Conservation (phyloP, 1,140 invertebrate species). For the Trypoxylus dichotomus region DNA sequence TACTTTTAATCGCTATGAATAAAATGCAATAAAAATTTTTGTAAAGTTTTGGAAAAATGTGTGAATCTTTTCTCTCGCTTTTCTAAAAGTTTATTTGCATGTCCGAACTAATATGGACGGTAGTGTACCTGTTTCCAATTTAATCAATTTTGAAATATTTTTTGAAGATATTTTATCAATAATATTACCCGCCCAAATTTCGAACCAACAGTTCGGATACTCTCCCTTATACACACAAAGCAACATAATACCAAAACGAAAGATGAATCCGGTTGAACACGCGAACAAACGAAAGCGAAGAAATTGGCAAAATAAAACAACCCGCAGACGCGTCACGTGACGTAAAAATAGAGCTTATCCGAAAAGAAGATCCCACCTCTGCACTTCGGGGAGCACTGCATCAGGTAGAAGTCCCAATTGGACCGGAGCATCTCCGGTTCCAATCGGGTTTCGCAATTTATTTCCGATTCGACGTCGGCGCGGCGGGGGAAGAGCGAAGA, state of each 20-base stretch:
- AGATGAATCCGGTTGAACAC: not conserved
- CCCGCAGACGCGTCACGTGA: not conserved
- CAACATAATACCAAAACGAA: not conserved
- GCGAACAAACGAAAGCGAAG: not conserved
- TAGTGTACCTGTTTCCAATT: no score
- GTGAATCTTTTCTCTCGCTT: no score
- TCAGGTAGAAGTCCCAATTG: constrained; percentile 27
- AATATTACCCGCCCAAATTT: no score
- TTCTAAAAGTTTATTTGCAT: no score
- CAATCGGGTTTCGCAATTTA: constrained; percentile 28
- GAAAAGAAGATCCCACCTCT: constrained; percentile 18
- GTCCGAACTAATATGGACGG: no score
- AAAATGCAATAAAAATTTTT: no score
- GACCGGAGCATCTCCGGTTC: constrained; percentile 1
- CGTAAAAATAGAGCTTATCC: constrained; percentile 24
- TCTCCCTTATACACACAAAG: not conserved
- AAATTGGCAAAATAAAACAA: constrained; percentile 26
- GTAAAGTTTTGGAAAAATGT: no score
- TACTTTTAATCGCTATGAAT: no score
- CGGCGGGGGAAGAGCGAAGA: not conserved
- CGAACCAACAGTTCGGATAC: no score
- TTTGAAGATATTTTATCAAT: no score
- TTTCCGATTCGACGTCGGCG: constrained; percentile 27
- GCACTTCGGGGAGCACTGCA: constrained; percentile 26
- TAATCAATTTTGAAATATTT: no score